A percentile compares a stretch with the other conserved stretches of the same genome.
phyloP scores from a whole-genome alignment of 2,888 invertebrate genomes.

The Ametastegia equiseti region DNA sequence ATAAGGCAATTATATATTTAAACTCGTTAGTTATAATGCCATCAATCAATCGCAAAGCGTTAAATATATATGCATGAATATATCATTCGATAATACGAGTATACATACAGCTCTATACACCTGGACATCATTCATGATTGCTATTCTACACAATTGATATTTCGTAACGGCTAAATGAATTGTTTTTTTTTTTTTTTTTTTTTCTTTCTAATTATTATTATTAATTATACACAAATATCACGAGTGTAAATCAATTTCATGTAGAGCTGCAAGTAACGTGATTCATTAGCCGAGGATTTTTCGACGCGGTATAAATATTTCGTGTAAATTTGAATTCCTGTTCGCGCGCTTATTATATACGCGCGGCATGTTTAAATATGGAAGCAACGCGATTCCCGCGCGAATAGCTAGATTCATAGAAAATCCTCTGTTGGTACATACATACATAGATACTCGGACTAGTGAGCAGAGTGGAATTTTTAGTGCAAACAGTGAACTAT shows the following conservation, averaged over 20 bases:
- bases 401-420: too few species aligned
- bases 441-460: not conserved
- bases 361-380: too few species aligned
- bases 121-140: not conserved
- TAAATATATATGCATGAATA: not conserved
- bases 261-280: too few species aligned
- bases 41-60: constrained; percentile 1
- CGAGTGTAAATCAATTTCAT: not conserved
- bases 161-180: too few species aligned
- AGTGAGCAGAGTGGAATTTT: not conserved
- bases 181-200: too few species aligned
- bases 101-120: too few species aligned
- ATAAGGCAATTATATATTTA: not conserved
- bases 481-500: constrained; percentile 23
- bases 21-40: not conserved
- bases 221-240: not conserved
- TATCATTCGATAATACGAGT: not conserved
- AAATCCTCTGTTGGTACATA: not conserved
- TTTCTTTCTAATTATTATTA: not conserved
- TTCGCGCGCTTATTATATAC: not conserved
- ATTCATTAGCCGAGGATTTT: too few species aligned
- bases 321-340: not conserved
- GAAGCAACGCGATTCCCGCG: too few species aligned
- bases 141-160: not conserved
- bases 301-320: too few species aligned